Evolutionary conservation across 2,888 invertebrate genomes (phyloP).

Genomic region (Drosophila falleni): DNA sequence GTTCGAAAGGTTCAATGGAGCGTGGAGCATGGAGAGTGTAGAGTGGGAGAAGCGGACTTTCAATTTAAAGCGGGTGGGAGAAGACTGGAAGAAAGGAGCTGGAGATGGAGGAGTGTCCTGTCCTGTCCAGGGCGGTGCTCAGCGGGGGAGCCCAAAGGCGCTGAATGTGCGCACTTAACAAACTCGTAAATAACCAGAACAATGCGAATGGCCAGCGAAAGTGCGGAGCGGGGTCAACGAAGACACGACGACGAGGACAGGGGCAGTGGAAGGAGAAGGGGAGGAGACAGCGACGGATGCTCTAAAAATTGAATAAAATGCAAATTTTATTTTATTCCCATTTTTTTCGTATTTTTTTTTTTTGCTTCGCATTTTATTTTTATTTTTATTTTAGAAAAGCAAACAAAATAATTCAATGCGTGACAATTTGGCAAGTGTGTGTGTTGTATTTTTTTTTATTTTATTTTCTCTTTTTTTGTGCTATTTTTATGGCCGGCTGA

Average conservation of each 20-base stretch:
- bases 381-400: constrained; percentile 40
- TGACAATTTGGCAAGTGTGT: constrained; percentile 71
- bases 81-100: neutral
- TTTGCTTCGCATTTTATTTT: constrained; percentile 17
- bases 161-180: constrained; percentile 76
- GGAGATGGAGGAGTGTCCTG: constrained; percentile 44
- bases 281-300: constrained; percentile 34
- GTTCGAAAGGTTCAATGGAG: constrained; percentile 52
- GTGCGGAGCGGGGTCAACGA: constrained; percentile 6
- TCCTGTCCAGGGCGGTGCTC: constrained; percentile 32
- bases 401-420: constrained; percentile 80
- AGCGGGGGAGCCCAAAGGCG: constrained; percentile 53
- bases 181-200: constrained; percentile 81
- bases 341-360: constrained; percentile 26
- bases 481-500: constrained; percentile 64
- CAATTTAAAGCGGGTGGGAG: neutral
- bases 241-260: neutral
- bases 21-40: constrained; percentile 47
- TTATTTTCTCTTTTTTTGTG: constrained; percentile 43
- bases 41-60: too few species aligned
- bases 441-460: constrained; percentile 18
- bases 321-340: constrained; percentile 76
- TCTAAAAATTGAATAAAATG: constrained; percentile 83
- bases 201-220: constrained; percentile 60
- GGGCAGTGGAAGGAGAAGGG: too few species aligned